These are phyloP conservation scores for Microplitis mediator DNA, from an alignment of 1,140 invertebrate species.

Conservation along the genomic window DNA sequence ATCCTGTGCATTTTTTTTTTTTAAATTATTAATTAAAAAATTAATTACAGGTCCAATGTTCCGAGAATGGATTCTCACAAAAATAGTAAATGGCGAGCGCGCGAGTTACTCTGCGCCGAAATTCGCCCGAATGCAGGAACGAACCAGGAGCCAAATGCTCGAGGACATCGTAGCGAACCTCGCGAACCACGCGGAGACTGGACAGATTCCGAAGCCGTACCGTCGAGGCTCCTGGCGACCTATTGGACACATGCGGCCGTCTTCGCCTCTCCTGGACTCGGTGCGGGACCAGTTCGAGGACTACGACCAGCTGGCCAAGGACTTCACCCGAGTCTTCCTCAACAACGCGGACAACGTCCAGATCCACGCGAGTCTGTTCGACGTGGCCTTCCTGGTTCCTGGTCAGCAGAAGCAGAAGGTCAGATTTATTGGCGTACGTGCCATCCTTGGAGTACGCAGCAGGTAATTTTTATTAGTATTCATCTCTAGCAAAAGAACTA, in stretches of 20 bases:
- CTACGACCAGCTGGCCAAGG: conserved; percentile 91
- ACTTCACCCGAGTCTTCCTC: conserved; percentile 89
- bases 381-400: conserved; percentile 85
- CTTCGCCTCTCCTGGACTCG: conserved; percentile 88
- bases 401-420: conserved; percentile 90
- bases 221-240: conserved; percentile 89
- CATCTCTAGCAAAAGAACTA: background rate
- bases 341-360: conserved; percentile 75
- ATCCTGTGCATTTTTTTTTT: background rate
- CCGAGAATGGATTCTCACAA: conserved; percentile 94
- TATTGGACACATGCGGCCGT: conserved; percentile 93
- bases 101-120: conserved; percentile 96
- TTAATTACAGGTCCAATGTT: conserved; percentile 65
- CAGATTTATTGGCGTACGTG: conserved; percentile 86
- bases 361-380: conserved; percentile 81
- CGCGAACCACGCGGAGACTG: conserved; percentile 92
- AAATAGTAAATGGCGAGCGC: conserved; percentile 96
- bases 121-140: conserved; percentile 93
- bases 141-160: conserved; percentile 89
- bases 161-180: conserved; percentile 94
- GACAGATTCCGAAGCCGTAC: conserved; percentile 94
- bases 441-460: conserved; percentile 88
- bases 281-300: conserved; percentile 92
- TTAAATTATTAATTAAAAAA: background rate
- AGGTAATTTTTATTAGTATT: conserved; percentile 65